A percentile compares a stretch with the other conserved stretches of the same genome.
Conservation (phyloP, 1,140 invertebrate species). For the Bombus huntii region DNA sequence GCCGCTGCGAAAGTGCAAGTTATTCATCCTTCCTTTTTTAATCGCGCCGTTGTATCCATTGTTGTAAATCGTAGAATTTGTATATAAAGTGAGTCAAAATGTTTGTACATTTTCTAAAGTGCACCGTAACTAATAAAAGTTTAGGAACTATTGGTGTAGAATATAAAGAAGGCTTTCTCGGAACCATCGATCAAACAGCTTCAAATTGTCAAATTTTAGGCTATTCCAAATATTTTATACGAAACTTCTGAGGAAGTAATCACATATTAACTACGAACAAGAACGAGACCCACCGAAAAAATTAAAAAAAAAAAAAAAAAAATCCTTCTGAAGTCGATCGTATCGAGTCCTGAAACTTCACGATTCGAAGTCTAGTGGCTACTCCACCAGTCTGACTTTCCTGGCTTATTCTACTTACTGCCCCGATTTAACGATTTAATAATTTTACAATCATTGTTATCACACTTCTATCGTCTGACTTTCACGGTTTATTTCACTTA, state of each 20-base stretch:
- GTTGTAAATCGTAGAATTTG: no score
- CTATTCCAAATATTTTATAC: background rate
- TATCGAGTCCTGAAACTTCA: background rate
- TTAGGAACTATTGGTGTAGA: no score
- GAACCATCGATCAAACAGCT: no score
- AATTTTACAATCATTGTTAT: background rate
- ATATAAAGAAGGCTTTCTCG: no score
- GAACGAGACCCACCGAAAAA: background rate
- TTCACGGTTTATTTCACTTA: background rate
- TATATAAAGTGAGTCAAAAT: no score
- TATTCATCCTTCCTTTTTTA: no score
- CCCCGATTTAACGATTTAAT: no score
- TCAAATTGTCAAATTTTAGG: background rate
- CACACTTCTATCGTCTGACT: background rate
- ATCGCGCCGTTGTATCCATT: no score
- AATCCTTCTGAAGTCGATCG: background rate
- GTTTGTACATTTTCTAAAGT: no score
- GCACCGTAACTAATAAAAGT: no score
- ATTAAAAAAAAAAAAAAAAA: background rate
- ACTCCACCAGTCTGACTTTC: background rate
- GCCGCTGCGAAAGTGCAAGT: no score
- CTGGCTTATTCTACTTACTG: background rate
- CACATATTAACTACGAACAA: background rate
- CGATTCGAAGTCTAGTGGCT: background rate
- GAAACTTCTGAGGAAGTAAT: background rate